A percentile compares a stretch with the other conserved stretches of the same genome.
phyloP scores from a whole-genome alignment of 2,888 invertebrate species.

The Ethmia dodecea region DNA sequence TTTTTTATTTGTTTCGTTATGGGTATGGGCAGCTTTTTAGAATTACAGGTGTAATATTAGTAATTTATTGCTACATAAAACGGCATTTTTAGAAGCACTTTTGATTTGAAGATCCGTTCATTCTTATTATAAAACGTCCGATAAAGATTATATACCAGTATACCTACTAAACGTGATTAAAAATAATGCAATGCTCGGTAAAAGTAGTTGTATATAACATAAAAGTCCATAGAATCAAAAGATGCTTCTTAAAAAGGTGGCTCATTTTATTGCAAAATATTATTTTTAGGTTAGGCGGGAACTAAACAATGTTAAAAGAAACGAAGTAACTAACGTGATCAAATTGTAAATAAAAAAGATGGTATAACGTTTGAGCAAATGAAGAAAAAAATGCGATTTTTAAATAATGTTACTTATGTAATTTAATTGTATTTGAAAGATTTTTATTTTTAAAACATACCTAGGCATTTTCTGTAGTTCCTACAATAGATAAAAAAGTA shows the following conservation, averaged over 20 bases:
- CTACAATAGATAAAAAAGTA: conserved; percentile 4
- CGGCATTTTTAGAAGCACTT: too few species aligned
- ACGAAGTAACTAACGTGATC: conserved; percentile 60
- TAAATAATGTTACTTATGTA: conserved; percentile 35
- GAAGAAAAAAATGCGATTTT: conserved; percentile 27
- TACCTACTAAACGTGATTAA: too few species aligned
- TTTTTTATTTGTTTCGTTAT: conserved; percentile 6
- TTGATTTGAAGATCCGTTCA: too few species aligned
- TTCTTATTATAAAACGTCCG: too few species aligned
- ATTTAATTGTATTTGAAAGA: conserved; percentile 26
- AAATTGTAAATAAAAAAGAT: conserved; percentile 52
- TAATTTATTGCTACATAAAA: too few species aligned
- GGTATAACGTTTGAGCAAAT: conserved; percentile 27
- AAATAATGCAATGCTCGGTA: too few species aligned
- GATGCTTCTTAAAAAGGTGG: neutral
- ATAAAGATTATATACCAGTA: too few species aligned
- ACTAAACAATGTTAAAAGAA: conserved; percentile 68
- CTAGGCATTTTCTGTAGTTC: conserved; percentile 21
- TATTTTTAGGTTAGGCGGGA: conserved; percentile 49
- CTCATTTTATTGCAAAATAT: neutral
- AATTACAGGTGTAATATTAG: too few species aligned
- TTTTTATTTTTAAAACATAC: conserved; percentile 21
- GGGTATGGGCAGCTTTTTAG: conserved; percentile 12
- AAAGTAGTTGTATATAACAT: too few species aligned
- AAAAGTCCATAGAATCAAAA: too few species aligned